Percentiles rank a stretch among this genome's conserved stretches.
phyloP scores from a whole-genome alignment of 2,888 invertebrate genomes.

The Cantharis nigra region DNA sequence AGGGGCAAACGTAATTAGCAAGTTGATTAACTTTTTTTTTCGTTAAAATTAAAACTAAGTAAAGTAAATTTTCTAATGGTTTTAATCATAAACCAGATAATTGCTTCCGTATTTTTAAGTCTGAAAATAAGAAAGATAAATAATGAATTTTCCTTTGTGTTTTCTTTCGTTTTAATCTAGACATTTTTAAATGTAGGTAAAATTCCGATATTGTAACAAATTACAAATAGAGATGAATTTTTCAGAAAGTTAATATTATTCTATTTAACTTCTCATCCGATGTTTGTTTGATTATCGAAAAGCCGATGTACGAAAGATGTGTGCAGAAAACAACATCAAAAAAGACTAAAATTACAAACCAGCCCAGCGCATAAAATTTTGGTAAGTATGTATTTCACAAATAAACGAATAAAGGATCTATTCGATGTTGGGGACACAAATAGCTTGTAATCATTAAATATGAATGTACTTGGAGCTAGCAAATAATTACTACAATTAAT shows the following conservation, averaged over 20 bases:
- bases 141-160: background rate
- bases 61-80: conserved; percentile 21
- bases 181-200: background rate
- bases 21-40: conserved; percentile 21
- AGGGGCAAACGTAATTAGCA: conserved; percentile 14
- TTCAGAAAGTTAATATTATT: no score
- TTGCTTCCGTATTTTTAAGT: background rate
- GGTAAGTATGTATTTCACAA: background rate
- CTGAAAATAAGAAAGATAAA: background rate
- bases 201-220: background rate
- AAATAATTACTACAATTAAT: background rate
- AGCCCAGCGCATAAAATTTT: background rate
- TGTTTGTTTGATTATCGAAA: no score
- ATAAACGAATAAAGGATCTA: background rate
- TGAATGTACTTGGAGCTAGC: background rate
- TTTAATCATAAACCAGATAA: conserved; percentile 21
- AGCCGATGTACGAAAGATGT: no score
- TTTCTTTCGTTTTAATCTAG: background rate
- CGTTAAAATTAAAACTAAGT: conserved; percentile 14
- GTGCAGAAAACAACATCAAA: no score
- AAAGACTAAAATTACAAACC: background rate
- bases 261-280: no score
- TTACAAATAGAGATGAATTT: no score
- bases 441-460: background rate
- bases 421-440: background rate